Conservation (phyloP, 1,140 invertebrate species). For the Sarcophaga peregrina region DNA sequence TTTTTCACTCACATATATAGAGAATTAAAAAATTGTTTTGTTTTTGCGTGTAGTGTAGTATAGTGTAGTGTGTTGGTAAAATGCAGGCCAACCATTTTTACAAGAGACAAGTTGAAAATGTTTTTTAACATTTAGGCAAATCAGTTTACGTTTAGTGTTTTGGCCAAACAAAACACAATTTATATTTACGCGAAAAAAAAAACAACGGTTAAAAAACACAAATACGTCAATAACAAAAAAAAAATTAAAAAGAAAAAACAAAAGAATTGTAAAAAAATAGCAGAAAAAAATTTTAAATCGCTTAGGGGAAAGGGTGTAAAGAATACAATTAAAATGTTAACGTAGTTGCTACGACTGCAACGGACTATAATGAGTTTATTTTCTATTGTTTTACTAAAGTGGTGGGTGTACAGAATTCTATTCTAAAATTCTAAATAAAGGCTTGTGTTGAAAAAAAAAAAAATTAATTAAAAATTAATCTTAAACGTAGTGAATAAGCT, state of each 20-base stretch:
- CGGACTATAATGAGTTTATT: neutral
- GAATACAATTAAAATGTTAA: neutral
- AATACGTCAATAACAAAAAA: neutral
- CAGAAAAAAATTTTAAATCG: neutral
- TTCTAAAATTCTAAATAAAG: too few relatives aligned
- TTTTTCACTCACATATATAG: too few relatives aligned
- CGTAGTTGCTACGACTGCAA: neutral
- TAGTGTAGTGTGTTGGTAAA: neutral
- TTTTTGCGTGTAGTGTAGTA: neutral
- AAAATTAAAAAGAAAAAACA: slow-evolving; percentile 22
- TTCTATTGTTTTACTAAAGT: too few relatives aligned
- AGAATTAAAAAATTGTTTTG: neutral
- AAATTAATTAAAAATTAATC: slow-evolving; percentile 21
- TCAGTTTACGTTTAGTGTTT: slow-evolving; percentile 43
- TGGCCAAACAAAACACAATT: slow-evolving; percentile 31
- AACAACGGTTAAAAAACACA: neutral
- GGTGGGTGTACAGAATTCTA: too few relatives aligned
- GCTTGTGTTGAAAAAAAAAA: neutral
- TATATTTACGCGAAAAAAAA: neutral
- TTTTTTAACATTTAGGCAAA: slow-evolving; percentile 28
- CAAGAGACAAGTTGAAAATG: neutral
- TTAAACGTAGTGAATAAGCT: slow-evolving; percentile 23
- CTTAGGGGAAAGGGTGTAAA: neutral
- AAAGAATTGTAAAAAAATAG: neutral
- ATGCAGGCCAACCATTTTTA: neutral